Percentiles rank a stretch among this genome's conserved stretches.
Evolutionary conservation across 37 sponge, comb jelly and placozoan species (phyloP).

Genomic region (Chondrilla cf. caribensis): DNA sequence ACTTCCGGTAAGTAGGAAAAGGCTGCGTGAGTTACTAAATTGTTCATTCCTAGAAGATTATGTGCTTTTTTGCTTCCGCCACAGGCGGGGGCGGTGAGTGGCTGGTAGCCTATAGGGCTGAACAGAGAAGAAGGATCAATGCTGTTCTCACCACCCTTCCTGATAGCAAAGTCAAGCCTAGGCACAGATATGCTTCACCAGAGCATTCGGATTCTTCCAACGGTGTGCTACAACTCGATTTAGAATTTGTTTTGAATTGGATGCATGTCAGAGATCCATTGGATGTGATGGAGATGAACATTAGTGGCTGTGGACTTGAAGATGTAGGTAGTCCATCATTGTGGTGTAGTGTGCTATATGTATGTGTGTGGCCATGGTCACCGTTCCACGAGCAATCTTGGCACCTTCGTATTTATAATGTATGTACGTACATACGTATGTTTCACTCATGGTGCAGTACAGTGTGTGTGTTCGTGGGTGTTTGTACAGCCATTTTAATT

Average conservation of each 20-base stretch:
- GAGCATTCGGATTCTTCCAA: not conserved
- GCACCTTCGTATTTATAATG: no score
- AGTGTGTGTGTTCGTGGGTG: no score
- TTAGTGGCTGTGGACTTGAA: not conserved
- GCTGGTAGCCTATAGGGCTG: constrained; percentile 71
- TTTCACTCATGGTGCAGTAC: no score
- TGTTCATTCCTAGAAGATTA: no score
- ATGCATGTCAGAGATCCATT: constrained; percentile 15
- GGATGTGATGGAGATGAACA: constrained; percentile 14
- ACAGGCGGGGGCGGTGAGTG: constrained; percentile 67
- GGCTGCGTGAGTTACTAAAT: no score
- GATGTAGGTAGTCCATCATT: not conserved
- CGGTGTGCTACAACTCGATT: not conserved
- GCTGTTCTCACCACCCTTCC: constrained; percentile 24
- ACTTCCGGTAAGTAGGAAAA: not conserved
- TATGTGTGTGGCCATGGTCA: no score
- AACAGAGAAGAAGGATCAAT: constrained; percentile 53
- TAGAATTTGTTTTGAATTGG: not conserved
- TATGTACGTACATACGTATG: no score
- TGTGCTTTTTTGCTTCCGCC: no score
- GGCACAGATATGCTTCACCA: no score
- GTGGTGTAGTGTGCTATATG: no score
- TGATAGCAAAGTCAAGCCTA: not conserved
- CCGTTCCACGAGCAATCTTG: no score
- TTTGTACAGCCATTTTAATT: no score